Conservation (phyloP, 1,140 invertebrate species). For the Akabosia matsudoensis region DNA sequence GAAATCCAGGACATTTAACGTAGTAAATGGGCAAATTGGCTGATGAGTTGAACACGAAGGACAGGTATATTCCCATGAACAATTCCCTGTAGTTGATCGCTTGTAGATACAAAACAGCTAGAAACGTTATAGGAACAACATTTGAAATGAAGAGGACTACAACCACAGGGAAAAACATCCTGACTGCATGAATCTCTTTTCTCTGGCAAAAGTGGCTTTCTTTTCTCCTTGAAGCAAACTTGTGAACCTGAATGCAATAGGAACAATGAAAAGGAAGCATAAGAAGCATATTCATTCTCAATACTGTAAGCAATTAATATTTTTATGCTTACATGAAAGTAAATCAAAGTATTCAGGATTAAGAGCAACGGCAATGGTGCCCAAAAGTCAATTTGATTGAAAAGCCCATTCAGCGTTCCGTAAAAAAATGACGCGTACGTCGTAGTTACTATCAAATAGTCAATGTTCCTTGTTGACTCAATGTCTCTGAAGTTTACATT, state of each 20-base stretch:
- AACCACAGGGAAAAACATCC: constrained; percentile 1
- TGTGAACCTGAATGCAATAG: not conserved
- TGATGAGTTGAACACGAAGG: not conserved
- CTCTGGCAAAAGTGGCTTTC: not conserved
- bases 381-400: not conserved
- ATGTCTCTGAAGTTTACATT: not conserved
- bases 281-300: not conserved
- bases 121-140: not conserved
- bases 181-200: not conserved
- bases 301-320: not conserved
- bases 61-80: not conserved
- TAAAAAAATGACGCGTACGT: not conserved
- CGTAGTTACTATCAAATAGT: not conserved
- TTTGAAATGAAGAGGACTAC: not conserved
- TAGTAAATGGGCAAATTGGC: constrained; percentile 5
- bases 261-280: not conserved
- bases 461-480: not conserved
- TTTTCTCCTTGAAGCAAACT: not conserved
- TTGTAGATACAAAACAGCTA: not conserved
- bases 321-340: not conserved
- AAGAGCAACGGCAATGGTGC: not conserved
- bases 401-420: not conserved
- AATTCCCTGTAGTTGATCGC: not conserved
- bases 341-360: not conserved
- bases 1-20: too few relatives aligned